phyloP scores from a whole-genome alignment of 1,140 invertebrate species.

The Listronotus oregonensis region DNA sequence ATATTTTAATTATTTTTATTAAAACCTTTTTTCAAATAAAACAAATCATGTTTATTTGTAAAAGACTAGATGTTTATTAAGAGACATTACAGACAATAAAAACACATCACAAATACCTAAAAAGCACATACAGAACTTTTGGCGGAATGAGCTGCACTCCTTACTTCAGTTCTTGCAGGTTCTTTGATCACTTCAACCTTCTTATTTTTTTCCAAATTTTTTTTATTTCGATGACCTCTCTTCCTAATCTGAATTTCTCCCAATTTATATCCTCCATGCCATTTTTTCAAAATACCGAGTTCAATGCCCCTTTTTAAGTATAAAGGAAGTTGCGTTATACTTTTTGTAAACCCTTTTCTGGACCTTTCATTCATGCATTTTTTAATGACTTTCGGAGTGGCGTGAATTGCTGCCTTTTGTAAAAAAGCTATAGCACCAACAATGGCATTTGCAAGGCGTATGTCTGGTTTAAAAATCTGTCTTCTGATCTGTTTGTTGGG shows the following conservation, averaged over 20 bases:
- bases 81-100: too few relatives aligned
- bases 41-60: too few relatives aligned
- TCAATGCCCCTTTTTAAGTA: conserved; percentile 24
- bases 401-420: conserved; percentile 18
- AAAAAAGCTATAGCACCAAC: conserved; percentile 25
- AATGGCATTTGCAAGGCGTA: conserved; percentile 17
- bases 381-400: conserved; percentile 12
- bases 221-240: neutral
- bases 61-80: too few relatives aligned
- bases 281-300: conserved; percentile 22
- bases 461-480: conserved; percentile 15
- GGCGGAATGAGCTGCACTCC: too few relatives aligned
- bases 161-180: too few relatives aligned
- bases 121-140: too few relatives aligned
- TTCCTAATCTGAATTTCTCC: conserved; percentile 18
- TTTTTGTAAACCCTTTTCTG: conserved; percentile 5
- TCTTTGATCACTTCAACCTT: too few relatives aligned
- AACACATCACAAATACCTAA: too few relatives aligned
- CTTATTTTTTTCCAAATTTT: too few relatives aligned
- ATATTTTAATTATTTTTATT: too few relatives aligned
- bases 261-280: conserved; percentile 12
- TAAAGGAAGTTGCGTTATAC: conserved; percentile 8
- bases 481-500: too few relatives aligned
- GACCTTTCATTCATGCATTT: conserved; percentile 21
- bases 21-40: too few relatives aligned